phyloP scores from a whole-genome alignment of 2,797 vertebrate genomes.

The Tokudaia tokunoshimensis region DNA sequence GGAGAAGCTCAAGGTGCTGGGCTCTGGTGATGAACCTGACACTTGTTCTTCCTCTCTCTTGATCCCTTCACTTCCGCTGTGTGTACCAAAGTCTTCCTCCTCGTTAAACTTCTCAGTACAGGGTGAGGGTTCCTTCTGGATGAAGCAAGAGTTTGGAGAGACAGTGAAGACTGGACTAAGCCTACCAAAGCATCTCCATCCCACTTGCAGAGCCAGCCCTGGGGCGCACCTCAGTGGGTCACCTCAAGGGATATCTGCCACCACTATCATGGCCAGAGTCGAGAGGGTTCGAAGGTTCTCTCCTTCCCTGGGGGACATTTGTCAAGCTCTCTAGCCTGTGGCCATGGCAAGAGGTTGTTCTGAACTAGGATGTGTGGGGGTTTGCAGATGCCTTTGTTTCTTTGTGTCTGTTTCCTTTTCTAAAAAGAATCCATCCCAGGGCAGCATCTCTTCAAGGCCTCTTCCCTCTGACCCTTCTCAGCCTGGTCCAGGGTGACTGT shows the following conservation, averaged over 20 bases:
- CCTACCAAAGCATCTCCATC: not conserved
- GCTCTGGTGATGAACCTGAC: not conserved
- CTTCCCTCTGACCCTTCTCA: not conserved
- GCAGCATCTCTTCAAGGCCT: fast-evolving
- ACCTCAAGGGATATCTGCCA: not conserved
- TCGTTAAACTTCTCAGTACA: fast-evolving
- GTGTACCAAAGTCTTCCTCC: not conserved
- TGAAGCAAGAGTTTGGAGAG: not conserved
- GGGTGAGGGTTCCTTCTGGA: too few species aligned
- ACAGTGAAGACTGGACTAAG: not conserved
- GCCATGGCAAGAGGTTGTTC: not conserved
- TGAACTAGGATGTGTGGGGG: fast-evolving
- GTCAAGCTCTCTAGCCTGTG: not conserved
- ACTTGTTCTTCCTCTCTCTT: not conserved
- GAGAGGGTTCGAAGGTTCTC: too few species aligned
- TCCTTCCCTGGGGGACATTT: not conserved
- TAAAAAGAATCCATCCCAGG: not conserved
- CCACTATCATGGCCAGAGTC: not conserved
- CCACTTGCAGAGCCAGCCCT: not conserved
- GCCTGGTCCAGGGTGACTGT: fast-evolving
- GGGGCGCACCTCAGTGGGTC: not conserved
- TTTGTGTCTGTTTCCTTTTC: not conserved
- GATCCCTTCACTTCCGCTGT: not conserved
- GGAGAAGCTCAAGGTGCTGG: too few species aligned
- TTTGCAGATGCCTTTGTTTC: not conserved